Base-by-base conservation (phyloP, 2,888 invertebrate species). In the Nomada ruficornis region DNA sequence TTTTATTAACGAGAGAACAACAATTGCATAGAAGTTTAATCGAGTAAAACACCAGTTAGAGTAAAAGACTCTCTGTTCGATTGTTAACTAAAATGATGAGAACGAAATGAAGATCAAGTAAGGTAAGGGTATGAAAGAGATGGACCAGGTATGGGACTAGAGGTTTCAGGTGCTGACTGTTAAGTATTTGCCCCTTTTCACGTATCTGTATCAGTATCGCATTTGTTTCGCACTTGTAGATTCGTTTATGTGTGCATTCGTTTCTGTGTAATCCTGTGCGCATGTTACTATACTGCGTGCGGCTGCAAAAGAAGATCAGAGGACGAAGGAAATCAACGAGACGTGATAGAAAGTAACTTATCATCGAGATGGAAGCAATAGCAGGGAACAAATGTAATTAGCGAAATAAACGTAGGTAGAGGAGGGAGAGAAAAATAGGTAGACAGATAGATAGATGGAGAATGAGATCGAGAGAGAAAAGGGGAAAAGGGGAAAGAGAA, bases 1-100 rank as follows among this genome's bases (percentile, higher is more conserved):
- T 87, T 88, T 88, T 88, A 88, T 88, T 88, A 88, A 88, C 84
- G 87, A 88, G 86, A 88, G 88, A 88, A 88, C 87, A 88, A 88
- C 84, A 88, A 82, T 85, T 92, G 91, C 90, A 80, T 88, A 88
- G 84, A 88, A 87, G 84, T 84, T 88, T 88, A 85, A 87, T 88
- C 78, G 83, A 86, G 72, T 88, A 86, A 86, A 88, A 90, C 89
- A 91, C 84, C 86, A 87, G 85, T 85, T 91, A 89, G 83, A 86
- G 77, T 88, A 86, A 88, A 86, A 87, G 86, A 81, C 70, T 84
- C 74, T 80, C 83, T 83, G 83, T 64, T 74, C 60, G 62, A 67
- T 82, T 52, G 76, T 86, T 68, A 85, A 84, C 65, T 82, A 80
- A 87, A 80, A 54, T 82, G 69, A 80, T 29, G 83, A 54, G 68